Evolutionary conservation across 30 jellyfish, hydroid and myxozoan genomes (phyloP).

Genomic region (Cassiopea xamachana): DNA sequence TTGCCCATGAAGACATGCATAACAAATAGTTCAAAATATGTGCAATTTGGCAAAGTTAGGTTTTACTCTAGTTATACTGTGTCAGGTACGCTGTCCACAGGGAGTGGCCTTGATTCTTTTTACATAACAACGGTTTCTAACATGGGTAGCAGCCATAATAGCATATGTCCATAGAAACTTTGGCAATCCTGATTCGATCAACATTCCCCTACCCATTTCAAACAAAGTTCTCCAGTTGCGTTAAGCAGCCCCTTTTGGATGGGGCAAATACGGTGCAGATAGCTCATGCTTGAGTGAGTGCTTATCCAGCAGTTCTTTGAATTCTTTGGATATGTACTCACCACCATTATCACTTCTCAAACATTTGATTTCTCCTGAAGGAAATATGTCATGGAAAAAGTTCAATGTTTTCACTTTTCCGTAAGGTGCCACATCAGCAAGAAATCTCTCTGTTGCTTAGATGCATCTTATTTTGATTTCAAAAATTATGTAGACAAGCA

Average conservation of each 20-base stretch:
- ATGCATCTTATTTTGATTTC: not conserved
- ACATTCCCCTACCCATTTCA: not conserved
- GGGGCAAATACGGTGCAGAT: slow-evolving; percentile 51
- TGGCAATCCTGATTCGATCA: slow-evolving; percentile 36
- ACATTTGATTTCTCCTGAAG: slow-evolving; percentile 52
- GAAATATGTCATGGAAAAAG: slow-evolving; percentile 66
- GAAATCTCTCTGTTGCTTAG: not conserved
- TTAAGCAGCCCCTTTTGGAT: slow-evolving; percentile 43
- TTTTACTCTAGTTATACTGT: slow-evolving; percentile 60
- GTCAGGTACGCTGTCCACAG: no score
- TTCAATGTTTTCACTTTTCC: slow-evolving; percentile 38
- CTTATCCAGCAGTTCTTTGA: slow-evolving; percentile 20
- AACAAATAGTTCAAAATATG: slow-evolving; percentile 57
- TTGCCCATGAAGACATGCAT: slow-evolving; percentile 36
- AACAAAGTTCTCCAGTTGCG: not conserved
- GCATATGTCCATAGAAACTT: slow-evolving; percentile 49
- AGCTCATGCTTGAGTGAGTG: slow-evolving; percentile 36
- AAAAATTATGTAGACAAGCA: not conserved
- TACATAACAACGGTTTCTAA: slow-evolving; percentile 24
- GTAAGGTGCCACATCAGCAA: not conserved
- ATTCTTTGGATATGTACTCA: slow-evolving; percentile 41
- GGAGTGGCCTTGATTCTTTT: slow-evolving; percentile 62
- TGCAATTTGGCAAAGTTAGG: slow-evolving; percentile 47
- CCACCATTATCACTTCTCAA: slow-evolving; percentile 66
- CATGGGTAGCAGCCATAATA: slow-evolving; percentile 4